Evolutionary conservation across 2,888 invertebrate species (phyloP), one percentile per base, ranked within the genome.

Genomic region (Xylocampa areola): DNA sequence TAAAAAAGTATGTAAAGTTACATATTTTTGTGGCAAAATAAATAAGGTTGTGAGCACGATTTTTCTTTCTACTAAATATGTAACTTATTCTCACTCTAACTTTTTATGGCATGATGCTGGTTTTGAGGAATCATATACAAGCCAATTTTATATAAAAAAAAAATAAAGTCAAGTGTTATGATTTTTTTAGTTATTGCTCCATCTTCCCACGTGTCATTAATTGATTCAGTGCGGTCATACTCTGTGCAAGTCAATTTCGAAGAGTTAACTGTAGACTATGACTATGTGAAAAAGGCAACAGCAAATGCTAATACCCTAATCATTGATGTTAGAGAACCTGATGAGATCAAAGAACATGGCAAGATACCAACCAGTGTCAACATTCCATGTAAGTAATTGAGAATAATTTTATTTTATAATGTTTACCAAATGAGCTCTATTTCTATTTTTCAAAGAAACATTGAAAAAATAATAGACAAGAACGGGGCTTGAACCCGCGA

Each of bases 281-380:
- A 90, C 27, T 86, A 93, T 78, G 94, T 95, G 30, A 85, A 94
- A 79, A 84, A 81, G 63, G 90, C 88, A 23, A 83, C 81, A 49
- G 30, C 55, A 2, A 74, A 84, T 58, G 71, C 67, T 13, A 79
- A 84, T 53, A 76, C 86, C 51, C 77, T 96, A 11, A 94, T 97
- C 19, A 94, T 98, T 60, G 97, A 97, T 91, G 97, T 97, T 0
- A 95, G 97, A 67, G 97, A 97, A 80, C 96, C 96, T 23, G 86
- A 94, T 8, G 97, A 97, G 88, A 85, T 97, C 7, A 86, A 94
- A 61, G 95, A 96, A 80, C 95, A 95, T 69, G 97, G 97, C 2
- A 91, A 94, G 77, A 95, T 97, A 58, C 97, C 97, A 29, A 95
- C 95, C 49, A 96, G 96, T 78, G 94, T 97, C 47, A 96, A 97